Conservation (phyloP, 2,888 invertebrate genomes). For the Tribolium freemani region DNA sequence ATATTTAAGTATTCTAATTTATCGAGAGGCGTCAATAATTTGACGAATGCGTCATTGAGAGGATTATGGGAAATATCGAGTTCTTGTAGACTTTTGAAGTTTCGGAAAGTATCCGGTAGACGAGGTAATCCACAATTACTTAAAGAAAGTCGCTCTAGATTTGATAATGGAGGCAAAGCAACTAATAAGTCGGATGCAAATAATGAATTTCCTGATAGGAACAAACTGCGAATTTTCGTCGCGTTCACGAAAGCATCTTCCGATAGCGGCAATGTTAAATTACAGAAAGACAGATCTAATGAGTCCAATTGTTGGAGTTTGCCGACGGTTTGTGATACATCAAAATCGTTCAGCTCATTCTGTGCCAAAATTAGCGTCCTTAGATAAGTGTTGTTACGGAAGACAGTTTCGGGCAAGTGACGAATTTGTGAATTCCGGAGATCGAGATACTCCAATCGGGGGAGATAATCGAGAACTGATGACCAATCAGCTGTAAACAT, state of each 20-base stretch:
- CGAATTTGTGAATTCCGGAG: slow-evolving; percentile 74
- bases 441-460: slow-evolving; percentile 75
- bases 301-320: slow-evolving; percentile 76
- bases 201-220: slow-evolving; percentile 78
- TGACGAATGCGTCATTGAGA: slow-evolving; percentile 77
- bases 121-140: slow-evolving; percentile 77
- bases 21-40: slow-evolving; percentile 75
- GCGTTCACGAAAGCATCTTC: slow-evolving; percentile 80
- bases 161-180: slow-evolving; percentile 76
- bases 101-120: slow-evolving; percentile 77
- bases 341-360: slow-evolving; percentile 76
- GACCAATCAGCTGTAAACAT: slow-evolving; percentile 76
- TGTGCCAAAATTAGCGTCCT: slow-evolving; percentile 76
- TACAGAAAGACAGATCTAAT: slow-evolving; percentile 79
- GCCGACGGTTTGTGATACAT: slow-evolving; percentile 76
- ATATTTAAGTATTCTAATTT: slow-evolving; percentile 79
- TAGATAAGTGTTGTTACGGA: slow-evolving; percentile 76
- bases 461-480: slow-evolving; percentile 73
- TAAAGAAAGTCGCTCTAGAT: slow-evolving; percentile 76
- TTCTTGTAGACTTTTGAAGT: slow-evolving; percentile 76
- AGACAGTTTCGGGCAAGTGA: slow-evolving; percentile 75
- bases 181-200: slow-evolving; percentile 78
- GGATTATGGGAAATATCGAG: slow-evolving; percentile 81
- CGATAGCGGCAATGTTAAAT: slow-evolving; percentile 76
- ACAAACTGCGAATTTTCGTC: slow-evolving; percentile 75